Evolutionary conservation across 2,113 vertebrate species (phyloP), one percentile per base, ranked within the genome.

Genomic region (Caranx ignobilis): DNA sequence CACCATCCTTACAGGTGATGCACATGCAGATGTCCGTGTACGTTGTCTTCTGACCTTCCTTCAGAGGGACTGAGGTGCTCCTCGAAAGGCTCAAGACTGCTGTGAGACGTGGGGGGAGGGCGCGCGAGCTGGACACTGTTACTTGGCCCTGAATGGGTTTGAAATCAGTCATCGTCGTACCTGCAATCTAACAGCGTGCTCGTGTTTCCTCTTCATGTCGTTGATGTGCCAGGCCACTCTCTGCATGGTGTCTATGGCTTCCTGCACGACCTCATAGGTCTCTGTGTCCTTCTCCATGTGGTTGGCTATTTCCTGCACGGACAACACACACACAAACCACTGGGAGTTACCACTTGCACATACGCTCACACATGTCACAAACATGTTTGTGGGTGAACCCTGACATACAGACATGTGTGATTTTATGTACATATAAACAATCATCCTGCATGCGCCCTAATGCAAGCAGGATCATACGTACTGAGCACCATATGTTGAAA

Each of bases 151-250:
- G 57, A 47, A 54, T 15, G 43, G 6, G n/a, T 19, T 4, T 37
- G 37, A 37, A 37, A 6, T 37, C 8, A 10, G 39, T 41, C 60
- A 8, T 61, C 26, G 16, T 87, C 79, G 83, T 93, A 99, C 98
- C 95, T 99, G 98, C 52, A 99, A 81, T 77, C 98, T 94, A 19
- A 99, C 94, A 0, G 97, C 96, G 0, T 99, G 97, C 84, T 99
- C 98, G 0, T 99, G 98, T 39, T 98, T 99, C 92, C 98, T 96
- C 93, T 99, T 99, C 98, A 99, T 99, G 92, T 99, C 97, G 48
- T 99, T 99, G 94, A 99, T 99, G 92, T 99, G 97, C 97, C 97
- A 98, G 21, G 98, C 98, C 39, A 99, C 98, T 34, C 97, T 95
- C 95, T 99, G 98, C 98, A 99, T 99, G 5, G 98, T 99, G 88